A percentile compares a stretch with the other conserved stretches of the same genome.
phyloP scores from a whole-genome alignment of 2,113 vertebrate genomes.

The Malaclemys terrapin region DNA sequence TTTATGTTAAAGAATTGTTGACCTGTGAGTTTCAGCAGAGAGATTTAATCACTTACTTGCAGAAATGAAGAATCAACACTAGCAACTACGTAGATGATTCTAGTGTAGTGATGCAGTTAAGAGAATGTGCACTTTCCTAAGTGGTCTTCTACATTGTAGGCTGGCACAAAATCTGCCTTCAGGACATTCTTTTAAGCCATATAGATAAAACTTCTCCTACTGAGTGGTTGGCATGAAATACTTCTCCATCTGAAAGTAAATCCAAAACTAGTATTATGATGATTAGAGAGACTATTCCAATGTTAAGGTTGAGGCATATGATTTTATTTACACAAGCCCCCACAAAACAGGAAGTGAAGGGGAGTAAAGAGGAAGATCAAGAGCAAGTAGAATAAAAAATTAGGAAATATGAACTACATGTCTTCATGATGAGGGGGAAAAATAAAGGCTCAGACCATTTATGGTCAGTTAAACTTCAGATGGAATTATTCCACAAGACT shows the following conservation, averaged over 20 bases:
- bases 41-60: not conserved
- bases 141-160: not conserved
- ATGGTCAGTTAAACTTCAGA: not conserved
- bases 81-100: not conserved
- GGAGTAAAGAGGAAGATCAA: not conserved
- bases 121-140: not conserved
- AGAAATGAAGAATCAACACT: not conserved
- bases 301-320: not conserved
- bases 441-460: not conserved
- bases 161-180: not conserved
- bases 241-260: conserved; percentile 9
- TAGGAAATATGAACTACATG: not conserved
- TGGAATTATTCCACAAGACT: not conserved
- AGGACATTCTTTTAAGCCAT: not conserved
- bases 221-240: not conserved
- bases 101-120: not conserved
- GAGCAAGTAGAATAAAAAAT: not conserved
- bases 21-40: not conserved
- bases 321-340: not conserved
- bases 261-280: not conserved
- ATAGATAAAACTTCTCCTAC: not conserved
- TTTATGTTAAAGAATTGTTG: not conserved
- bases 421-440: not conserved
- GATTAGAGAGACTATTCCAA: not conserved
- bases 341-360: not conserved